Conservation (phyloP, 2,888 invertebrate genomes). For the Caenorhabditis sp. region DNA sequence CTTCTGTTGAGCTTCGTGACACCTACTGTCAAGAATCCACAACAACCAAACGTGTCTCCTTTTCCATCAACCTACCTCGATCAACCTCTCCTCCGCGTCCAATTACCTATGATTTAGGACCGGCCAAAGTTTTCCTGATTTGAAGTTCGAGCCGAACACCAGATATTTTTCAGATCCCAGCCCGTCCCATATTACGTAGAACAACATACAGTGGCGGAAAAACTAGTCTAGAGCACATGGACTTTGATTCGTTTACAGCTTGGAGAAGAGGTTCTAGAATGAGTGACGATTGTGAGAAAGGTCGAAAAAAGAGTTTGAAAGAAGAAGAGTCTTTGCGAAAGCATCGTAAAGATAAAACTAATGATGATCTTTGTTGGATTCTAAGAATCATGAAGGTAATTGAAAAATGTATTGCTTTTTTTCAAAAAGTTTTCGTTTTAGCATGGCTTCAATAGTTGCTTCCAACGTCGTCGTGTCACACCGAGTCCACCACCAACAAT, state of each 20-base stretch:
- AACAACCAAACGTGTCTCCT: slow-evolving; percentile 16
- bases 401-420: background rate
- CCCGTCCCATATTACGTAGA: slow-evolving; percentile 38
- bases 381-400: slow-evolving; percentile 21
- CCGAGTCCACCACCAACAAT: slow-evolving; percentile 21
- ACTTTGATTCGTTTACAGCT: slow-evolving; percentile 57
- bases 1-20: slow-evolving; percentile 25
- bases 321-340: slow-evolving; percentile 6
- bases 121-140: slow-evolving; percentile 16
- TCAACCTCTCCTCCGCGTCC: slow-evolving; percentile 18
- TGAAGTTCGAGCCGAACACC: background rate
- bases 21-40: slow-evolving; percentile 14
- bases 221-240: slow-evolving; percentile 50
- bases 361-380: slow-evolving; percentile 31
- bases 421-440: background rate
- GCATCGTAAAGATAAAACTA: slow-evolving; percentile 10
- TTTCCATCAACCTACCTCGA: slow-evolving; percentile 8
- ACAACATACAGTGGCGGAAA: slow-evolving; percentile 18
- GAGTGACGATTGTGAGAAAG: slow-evolving; percentile 37
- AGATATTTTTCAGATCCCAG: slow-evolving; percentile 18
- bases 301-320: slow-evolving; percentile 13
- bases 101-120: slow-evolving; percentile 20
- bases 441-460: slow-evolving; percentile 36
- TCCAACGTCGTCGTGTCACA: slow-evolving; percentile 25
- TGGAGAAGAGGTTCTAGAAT: slow-evolving; percentile 56